These are phyloP conservation scores for Lophius piscatorius DNA, from an alignment of 2,113 vertebrate species.

Conservation along the genomic window DNA sequence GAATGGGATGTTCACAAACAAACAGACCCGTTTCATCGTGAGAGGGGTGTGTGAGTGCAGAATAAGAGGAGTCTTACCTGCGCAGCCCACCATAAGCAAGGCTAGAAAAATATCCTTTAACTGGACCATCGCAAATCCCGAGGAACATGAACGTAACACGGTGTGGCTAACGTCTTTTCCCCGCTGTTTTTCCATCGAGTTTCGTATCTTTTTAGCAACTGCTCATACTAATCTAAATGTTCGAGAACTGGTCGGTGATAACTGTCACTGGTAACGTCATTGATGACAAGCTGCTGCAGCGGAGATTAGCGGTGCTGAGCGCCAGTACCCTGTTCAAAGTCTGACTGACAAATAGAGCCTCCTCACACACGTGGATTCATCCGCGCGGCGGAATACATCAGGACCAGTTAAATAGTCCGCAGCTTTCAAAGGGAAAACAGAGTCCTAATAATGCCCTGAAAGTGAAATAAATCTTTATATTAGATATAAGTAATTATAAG, in stretches of 20 bases:
- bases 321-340: conserved; percentile 85
- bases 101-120: conserved; percentile 85
- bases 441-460: background rate
- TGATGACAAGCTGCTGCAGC: conserved; percentile 42
- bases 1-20: background rate
- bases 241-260: conserved; percentile 18
- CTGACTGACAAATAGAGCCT: conserved; percentile 90
- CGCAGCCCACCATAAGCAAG: conserved; percentile 85
- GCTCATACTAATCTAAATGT: conserved; percentile 56
- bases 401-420: conserved; percentile 70
- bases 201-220: conserved; percentile 21
- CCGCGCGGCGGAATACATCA: conserved; percentile 72
- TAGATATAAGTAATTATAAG: too few relatives aligned
- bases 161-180: conserved; percentile 39
- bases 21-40: background rate
- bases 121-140: conserved; percentile 88
- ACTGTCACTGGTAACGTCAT: conserved; percentile 30
- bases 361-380: conserved; percentile 84
- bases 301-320: conserved; percentile 71
- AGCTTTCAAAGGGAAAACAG: background rate
- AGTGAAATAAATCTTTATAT: too few relatives aligned
- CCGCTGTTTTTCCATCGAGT: conserved; percentile 19
- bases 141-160: conserved; percentile 53
- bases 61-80: conserved; percentile 82
- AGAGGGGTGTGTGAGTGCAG: background rate